phyloP scores from a whole-genome alignment of 1,140 invertebrate species.

The Conus betulinus region DNA sequence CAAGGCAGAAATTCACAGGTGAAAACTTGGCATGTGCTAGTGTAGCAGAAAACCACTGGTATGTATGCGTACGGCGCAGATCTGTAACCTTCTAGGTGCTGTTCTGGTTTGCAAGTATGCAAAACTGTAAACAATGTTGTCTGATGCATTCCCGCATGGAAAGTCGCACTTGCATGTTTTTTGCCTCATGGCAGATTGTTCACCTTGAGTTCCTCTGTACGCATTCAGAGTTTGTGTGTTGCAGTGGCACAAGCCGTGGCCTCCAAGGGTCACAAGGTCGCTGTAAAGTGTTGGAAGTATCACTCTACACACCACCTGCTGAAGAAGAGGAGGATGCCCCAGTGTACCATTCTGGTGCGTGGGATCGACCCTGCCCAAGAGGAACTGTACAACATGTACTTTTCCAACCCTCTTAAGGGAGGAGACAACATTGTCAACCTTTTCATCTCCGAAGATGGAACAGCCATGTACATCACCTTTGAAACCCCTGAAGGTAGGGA shows the following conservation, averaged over 20 bases:
- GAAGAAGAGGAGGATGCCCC: neutral
- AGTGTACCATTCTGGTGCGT: conserved; percentile 24
- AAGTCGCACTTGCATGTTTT: too few relatives aligned
- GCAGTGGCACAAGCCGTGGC: conserved; percentile 35
- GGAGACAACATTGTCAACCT: neutral
- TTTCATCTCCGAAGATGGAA: neutral
- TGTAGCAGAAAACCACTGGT: too few relatives aligned
- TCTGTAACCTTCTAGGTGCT: too few relatives aligned
- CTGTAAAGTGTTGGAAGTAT: conserved; percentile 36
- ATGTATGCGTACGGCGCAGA: too few relatives aligned
- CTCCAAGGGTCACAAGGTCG: conserved; percentile 37
- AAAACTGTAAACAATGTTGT: too few relatives aligned
- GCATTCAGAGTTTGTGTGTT: neutral
- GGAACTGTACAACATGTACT: conserved; percentile 32
- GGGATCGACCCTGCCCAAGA: conserved; percentile 13
- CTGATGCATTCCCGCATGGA: too few relatives aligned
- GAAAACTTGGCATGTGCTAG: too few relatives aligned
- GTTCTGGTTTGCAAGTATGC: too few relatives aligned
- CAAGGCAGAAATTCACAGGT: too few relatives aligned
- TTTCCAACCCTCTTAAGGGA: conserved; percentile 28
- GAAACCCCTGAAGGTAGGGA: conserved; percentile 30
- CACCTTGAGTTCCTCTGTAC: too few relatives aligned
- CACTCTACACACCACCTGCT: conserved; percentile 35
- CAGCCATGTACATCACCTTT: conserved; percentile 34
- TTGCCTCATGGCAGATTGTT: too few relatives aligned